A percentile compares a stretch with the other conserved stretches of the same genome.
Conservation (phyloP, 2,113 vertebrate genomes). For the Glaucidium brasilianum region DNA sequence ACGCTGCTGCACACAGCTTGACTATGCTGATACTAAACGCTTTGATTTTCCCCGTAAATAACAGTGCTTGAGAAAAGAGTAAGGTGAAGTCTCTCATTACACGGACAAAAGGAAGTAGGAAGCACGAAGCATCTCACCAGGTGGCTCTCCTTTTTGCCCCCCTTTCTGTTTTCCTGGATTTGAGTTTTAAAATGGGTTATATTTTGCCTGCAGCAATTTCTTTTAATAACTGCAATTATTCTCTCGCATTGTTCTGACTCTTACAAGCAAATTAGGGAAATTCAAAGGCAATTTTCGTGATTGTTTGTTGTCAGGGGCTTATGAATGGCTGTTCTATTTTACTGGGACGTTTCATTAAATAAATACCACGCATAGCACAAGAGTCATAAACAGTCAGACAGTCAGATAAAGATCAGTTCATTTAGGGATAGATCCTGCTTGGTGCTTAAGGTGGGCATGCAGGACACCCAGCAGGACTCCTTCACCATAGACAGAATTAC, state of each 20-base stretch:
- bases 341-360: background rate
- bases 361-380: background rate
- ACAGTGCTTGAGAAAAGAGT: slow-evolving; percentile 14
- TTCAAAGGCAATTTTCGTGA: slow-evolving; percentile 62
- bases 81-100: slow-evolving; percentile 30
- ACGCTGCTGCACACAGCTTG: background rate
- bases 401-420: background rate
- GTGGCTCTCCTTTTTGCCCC: slow-evolving; percentile 7
- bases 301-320: slow-evolving; percentile 56
- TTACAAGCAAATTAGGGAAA: slow-evolving; percentile 58
- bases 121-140: background rate
- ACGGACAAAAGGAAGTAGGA: background rate
- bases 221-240: slow-evolving; percentile 66
- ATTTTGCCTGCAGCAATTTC: slow-evolving; percentile 59
- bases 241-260: slow-evolving; percentile 49
- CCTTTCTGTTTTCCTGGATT: slow-evolving; percentile 30
- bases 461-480: background rate
- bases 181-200: slow-evolving; percentile 41
- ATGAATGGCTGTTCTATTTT: slow-evolving; percentile 47
- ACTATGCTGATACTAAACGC: background rate
- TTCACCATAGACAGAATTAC: background rate
- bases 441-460: background rate
- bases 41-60: background rate
- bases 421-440: background rate
- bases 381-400: background rate